Conservation (phyloP, 1,140 invertebrate genomes). For the Oreohelix idahoensis region DNA sequence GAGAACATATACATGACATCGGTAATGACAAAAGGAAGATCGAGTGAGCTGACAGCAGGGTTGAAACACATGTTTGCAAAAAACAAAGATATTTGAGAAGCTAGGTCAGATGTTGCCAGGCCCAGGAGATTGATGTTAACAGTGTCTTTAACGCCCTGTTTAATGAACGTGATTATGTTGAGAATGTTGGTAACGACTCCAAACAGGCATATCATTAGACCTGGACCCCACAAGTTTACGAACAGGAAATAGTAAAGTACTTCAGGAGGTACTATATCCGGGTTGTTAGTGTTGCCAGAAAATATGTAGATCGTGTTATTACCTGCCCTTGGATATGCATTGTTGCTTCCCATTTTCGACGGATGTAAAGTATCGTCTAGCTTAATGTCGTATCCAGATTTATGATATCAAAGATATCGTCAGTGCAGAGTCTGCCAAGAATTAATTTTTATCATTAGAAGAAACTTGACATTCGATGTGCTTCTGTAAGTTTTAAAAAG, state of each 20-base stretch:
- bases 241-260: not conserved
- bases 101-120: not conserved
- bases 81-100: not conserved
- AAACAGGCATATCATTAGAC: not conserved
- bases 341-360: too few species aligned
- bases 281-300: too few species aligned
- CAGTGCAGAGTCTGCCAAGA: too few species aligned
- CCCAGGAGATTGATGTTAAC: slow-evolving; percentile 9
- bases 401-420: too few species aligned
- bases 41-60: not conserved
- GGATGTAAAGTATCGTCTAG: too few species aligned
- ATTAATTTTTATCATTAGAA: too few species aligned
- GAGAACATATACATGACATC: not conserved
- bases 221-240: not conserved
- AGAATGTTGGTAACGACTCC: slow-evolving; percentile 5
- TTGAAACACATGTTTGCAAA: not conserved
- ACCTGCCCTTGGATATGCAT: too few species aligned
- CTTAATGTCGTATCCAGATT: too few species aligned
- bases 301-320: too few species aligned
- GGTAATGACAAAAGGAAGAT: not conserved
- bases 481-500: too few species aligned
- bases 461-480: too few species aligned
- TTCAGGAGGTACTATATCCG: too few species aligned
- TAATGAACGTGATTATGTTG: not conserved
- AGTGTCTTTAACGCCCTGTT: not conserved